Evolutionary conservation across 2,113 vertebrate species (phyloP).

Genomic region (Danio rerio): GRCz12tu NC_133181.1:47589501-47590000

Average conservation of each 20-base stretch:
- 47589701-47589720: neutral
- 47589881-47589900: conserved; percentile 1
- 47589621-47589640: too few species aligned
- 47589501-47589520: too few species aligned
- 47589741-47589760: neutral
- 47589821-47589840: conserved; percentile 24
- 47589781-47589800: conserved; percentile 33
- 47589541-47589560: too few species aligned
- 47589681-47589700: too few species aligned
- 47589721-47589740: neutral
- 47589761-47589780: conserved; percentile 22
- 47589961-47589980: conserved; percentile 6
- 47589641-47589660: too few species aligned
- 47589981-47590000: conserved; percentile 18
- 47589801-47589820: conserved; percentile 23
- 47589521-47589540: too few species aligned
- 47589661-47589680: too few species aligned
- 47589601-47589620: too few species aligned
- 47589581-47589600: too few species aligned
- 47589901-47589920: conserved; percentile 22
- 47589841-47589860: conserved; percentile 22
- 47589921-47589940: conserved; percentile 38
- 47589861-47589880: conserved; percentile 11
- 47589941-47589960: conserved; percentile 28
- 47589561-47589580: too few species aligned